phyloP scores from a whole-genome alignment of 2,888 invertebrate genomes.

The Luperina nickerlii region DNA sequence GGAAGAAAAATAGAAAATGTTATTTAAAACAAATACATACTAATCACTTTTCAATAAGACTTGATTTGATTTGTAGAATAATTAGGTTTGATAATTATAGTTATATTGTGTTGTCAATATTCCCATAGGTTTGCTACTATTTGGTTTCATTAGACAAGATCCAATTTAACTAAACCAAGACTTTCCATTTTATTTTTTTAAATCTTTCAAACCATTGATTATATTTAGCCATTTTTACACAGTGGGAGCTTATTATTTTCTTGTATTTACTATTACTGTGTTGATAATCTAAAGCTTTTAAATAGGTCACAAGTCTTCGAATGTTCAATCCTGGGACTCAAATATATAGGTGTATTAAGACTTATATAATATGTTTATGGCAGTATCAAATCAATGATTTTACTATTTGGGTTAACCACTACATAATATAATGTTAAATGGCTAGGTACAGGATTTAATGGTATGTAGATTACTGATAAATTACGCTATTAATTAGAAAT shows the following conservation, averaged over 20 bases:
- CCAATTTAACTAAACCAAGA: neutral
- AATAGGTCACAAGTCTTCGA: neutral
- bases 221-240: neutral
- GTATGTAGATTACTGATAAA: neutral
- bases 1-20: neutral
- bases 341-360: neutral
- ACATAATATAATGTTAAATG: neutral
- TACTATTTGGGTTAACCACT: neutral
- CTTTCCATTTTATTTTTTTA: neutral
- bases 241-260: neutral
- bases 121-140: neutral
- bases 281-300: neutral
- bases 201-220: neutral
- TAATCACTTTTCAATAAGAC: neutral
- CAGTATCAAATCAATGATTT: neutral
- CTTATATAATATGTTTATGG: neutral
- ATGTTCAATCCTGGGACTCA: too few species aligned
- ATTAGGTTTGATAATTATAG: neutral
- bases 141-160: neutral
- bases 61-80: conserved; percentile 1
- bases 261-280: neutral
- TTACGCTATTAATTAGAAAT: neutral
- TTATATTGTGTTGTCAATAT: neutral
- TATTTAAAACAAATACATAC: neutral
- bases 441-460: neutral